Conservation (phyloP, 2,888 invertebrate genomes). For the Dryomyza anilis region DNA sequence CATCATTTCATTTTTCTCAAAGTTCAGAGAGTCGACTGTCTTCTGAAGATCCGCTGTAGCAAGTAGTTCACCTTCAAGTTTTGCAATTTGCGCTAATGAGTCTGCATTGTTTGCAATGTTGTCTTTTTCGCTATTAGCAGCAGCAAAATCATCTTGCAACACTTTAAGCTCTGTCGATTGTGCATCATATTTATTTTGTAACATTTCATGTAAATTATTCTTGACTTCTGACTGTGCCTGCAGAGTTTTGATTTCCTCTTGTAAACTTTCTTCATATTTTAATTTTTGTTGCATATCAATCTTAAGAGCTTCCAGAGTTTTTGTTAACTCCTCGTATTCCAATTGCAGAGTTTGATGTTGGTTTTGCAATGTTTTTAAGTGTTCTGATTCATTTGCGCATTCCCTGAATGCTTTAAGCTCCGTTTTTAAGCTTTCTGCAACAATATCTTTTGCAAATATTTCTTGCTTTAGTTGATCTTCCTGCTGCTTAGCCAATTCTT, state of each 20-base stretch:
- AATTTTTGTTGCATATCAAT: conserved; percentile 15
- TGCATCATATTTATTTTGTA: conserved; percentile 28
- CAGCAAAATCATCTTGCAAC: too few species aligned
- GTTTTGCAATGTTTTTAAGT: not conserved
- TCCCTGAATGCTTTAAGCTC: conserved; percentile 30
- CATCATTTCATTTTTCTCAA: conserved; percentile 74
- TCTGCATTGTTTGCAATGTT: too few species aligned
- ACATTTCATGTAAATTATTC: conserved; percentile 24
- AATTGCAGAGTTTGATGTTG: not conserved
- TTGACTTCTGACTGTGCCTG: not conserved
- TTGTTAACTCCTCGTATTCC: not conserved
- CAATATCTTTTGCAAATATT: conserved; percentile 32
- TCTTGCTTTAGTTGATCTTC: conserved; percentile 29
- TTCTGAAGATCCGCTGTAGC: conserved; percentile 42
- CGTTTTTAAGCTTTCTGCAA: conserved; percentile 28
- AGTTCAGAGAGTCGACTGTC: conserved; percentile 54
- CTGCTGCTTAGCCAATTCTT: not conserved
- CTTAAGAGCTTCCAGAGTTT: conserved; percentile 23
- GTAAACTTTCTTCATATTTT: conserved; percentile 3
- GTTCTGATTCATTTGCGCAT: not conserved
- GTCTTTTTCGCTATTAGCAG: too few species aligned
- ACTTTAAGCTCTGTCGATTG: conserved; percentile 26
- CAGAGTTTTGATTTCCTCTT: not conserved
- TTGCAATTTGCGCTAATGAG: conserved; percentile 35
- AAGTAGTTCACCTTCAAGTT: conserved; percentile 39